Evolutionary conservation across 2,888 invertebrate species (phyloP), one percentile per base, ranked within the genome.

Genomic region (Periphyllus acericola): DNA sequence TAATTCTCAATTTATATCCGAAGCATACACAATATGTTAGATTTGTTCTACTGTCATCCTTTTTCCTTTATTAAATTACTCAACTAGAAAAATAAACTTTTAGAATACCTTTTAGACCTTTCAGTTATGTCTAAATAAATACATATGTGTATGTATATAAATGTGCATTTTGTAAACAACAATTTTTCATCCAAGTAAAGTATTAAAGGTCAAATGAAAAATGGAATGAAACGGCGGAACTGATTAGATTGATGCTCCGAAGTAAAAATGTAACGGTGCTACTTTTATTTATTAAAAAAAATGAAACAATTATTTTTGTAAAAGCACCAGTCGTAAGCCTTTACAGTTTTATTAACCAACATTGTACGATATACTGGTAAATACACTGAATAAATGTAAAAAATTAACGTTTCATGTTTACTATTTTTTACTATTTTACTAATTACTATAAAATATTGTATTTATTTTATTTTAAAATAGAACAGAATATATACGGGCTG

Each of bases 1-100:
- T 74, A 83, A 40, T 40, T 75, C n/a, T 60, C 21, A 60, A 60
- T 60, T 40, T 83, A 60, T 40, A 75, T 11, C 29, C 40, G 60
- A 83, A 40, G 40, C 29, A 60, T 40, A 32, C 21, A 19, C 2
- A 36, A 72, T 74, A 74, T 1, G 19, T 60, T 74, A 55, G 1
- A 17, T 74, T 55, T 4, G 29, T 74, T 34, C 3, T 34, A 83
- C n/a, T 60, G 29, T 60, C 34, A 21, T 74, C 46, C 8, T 17
- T 60, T 74, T 36, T 55, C 9, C 25, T 72, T 72, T 34, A 55
- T 60, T 72, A n/a, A 74, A 74, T 74, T 34, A 55, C n/a, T 52
- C 1, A 52, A 82, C 52, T 72, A 17, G 14, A 11, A 40, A 17
- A 17, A 29, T 71, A 71, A 32, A 46, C 25, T 25, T 71, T 71